Base-by-base conservation (phyloP, 2,797 vertebrate species). In the Enteromius fasciolatus region DNA sequence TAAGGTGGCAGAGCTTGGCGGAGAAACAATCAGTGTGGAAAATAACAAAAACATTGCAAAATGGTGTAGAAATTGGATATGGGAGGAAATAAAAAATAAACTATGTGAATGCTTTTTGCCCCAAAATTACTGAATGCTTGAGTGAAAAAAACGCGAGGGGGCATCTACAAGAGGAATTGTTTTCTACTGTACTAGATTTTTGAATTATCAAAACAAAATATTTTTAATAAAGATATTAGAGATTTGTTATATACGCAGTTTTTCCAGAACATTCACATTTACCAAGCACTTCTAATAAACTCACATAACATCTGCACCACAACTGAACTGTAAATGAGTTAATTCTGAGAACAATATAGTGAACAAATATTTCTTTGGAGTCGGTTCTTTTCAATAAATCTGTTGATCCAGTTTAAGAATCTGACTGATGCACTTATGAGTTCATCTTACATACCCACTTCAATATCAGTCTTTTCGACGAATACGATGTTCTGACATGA, bases 1-100 rank as follows among this genome's bases (percentile, higher is more conserved):
- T 48, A 28, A 25, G 23, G 10, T 74, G 23, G 44, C 31, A 36
- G 31, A 64, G 69, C 79, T 74, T 61, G 46, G 44, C 41, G 7
- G 57, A 74, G 14, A 81, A 64, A 74, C 69, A 73, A 64, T 81
- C 79, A 73, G 28, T 80, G 79, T 36, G 54, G 54, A 78, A 78
- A 78, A 78, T 36, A 1, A 50, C n/a, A 76, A 81, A 36, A 81
- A 31, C 31, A 36, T 17, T 48, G 25, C 15, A 39, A 73, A 73
- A 64, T 5, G 3, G n/a, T 1, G 2, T 17, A 44, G 54, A 61
- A 72, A 72, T 61, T 48, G 39, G 25, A 61, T 61, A 59, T 33
- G 25, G 78, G 41, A 48, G 70, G 67, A 80, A 33, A 61, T 70
- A 18, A 70, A 80, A 72, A 70, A 70, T 41, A 46, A 80, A 59